A percentile compares a stretch with the other conserved stretches of the same genome.
These are phyloP conservation scores for Seriola dumerili DNA, from an alignment of 2,113 vertebrate species.

Conservation along the genomic window DNA sequence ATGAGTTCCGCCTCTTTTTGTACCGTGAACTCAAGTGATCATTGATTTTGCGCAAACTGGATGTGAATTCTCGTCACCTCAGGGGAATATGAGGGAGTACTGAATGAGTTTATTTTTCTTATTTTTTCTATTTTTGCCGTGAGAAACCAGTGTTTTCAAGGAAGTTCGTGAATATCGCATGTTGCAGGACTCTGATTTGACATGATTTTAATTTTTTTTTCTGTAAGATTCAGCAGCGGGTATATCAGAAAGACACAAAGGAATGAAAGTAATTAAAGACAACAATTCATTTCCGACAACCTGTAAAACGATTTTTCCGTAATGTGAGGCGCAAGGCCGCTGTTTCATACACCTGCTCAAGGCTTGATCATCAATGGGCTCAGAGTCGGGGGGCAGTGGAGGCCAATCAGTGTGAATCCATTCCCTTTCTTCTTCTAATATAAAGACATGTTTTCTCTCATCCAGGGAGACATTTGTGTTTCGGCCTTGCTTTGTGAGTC, in stretches of 20 bases:
- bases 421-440: constrained; percentile 30
- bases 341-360: constrained; percentile 16
- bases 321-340: not conserved
- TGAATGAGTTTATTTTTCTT: constrained; percentile 6
- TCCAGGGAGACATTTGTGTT: constrained; percentile 52
- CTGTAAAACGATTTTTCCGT: not conserved
- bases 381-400: not conserved
- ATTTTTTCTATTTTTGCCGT: not conserved
- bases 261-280: constrained; percentile 10
- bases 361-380: constrained; percentile 26
- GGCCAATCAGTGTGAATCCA: not conserved
- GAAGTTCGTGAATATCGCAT: constrained; percentile 12
- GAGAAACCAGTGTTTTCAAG: constrained; percentile 7
- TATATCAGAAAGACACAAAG: not conserved
- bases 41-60: constrained; percentile 63
- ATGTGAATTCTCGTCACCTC: constrained; percentile 52
- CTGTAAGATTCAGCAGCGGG: not conserved
- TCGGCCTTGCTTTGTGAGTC: constrained; percentile 69
- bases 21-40: constrained; percentile 63
- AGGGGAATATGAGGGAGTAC: constrained; percentile 12
- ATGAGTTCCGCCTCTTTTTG: constrained; percentile 54
- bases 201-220: not conserved
- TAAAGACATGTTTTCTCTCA: constrained; percentile 37
- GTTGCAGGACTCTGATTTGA: constrained; percentile 20
- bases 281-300: constrained; percentile 29